A percentile compares a stretch with the other conserved stretches of the same genome.
Conservation (phyloP, 2,797 vertebrate species). For the Malurus leucopterus region DNA sequence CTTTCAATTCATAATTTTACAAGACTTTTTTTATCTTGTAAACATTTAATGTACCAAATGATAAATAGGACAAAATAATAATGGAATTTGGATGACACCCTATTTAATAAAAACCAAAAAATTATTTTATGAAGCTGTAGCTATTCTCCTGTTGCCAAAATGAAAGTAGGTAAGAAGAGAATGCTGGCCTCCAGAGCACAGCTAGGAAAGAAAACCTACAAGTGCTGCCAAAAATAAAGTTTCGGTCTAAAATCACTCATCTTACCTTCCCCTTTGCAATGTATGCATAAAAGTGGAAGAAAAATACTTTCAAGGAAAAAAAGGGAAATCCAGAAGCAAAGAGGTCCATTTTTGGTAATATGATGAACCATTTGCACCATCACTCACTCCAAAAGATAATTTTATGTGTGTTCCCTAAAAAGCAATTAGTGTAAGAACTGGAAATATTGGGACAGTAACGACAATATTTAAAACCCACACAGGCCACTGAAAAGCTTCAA, state of each 20-base stretch:
- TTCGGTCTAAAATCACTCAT: neutral
- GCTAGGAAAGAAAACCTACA: neutral
- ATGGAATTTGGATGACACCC: neutral
- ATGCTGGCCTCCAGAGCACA: neutral
- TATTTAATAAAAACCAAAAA: constrained; percentile 20
- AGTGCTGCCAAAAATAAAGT: neutral
- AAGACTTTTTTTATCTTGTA: neutral
- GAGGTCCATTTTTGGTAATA: neutral
- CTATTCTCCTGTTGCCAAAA: constrained; percentile 12
- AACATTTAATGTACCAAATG: neutral
- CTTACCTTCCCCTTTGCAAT: neutral
- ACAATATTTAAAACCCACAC: constrained; percentile 48
- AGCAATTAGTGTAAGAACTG: constrained; percentile 22
- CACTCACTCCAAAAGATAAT: neutral
- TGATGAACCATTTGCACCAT: neutral
- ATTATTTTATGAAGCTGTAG: neutral
- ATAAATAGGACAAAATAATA: constrained; percentile 1
- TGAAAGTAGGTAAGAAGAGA: neutral
- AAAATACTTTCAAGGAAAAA: neutral
- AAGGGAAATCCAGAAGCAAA: neutral
- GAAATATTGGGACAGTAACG: constrained; percentile 27
- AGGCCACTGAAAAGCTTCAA: constrained; percentile 42
- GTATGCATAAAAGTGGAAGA: neutral
- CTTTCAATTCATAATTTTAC: constrained; percentile 1
- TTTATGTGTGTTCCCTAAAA: constrained; percentile 25